These are phyloP conservation scores for Tetrax tetrax DNA, from an alignment of 2,113 vertebrate genomes.

Conservation along the genomic window DNA sequence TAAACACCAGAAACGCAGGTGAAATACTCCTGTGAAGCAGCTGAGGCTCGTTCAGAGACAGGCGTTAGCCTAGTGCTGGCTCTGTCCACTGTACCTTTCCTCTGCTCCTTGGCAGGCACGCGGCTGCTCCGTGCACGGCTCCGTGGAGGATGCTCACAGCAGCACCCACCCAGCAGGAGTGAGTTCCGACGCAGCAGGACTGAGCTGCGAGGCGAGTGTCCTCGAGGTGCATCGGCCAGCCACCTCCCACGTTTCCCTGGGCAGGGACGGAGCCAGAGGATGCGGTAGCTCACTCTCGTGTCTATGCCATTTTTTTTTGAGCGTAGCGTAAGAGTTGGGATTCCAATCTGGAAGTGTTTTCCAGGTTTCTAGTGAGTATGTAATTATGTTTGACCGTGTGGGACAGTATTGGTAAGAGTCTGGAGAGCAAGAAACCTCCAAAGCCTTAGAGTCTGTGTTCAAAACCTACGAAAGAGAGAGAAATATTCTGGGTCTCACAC, in stretches of 20 bases:
- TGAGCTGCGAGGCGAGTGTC: neutral
- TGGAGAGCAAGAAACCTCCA: neutral
- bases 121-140: neutral
- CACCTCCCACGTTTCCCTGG: neutral
- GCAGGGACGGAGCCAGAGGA: neutral
- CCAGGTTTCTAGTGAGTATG: neutral
- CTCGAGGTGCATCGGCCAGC: neutral
- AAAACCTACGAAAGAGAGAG: neutral
- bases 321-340: accelerated
- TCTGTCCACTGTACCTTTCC: neutral
- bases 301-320: neutral
- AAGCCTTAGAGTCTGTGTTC: neutral
- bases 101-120: neutral
- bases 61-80: neutral
- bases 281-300: neutral
- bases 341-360: neutral
- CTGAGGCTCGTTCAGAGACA: neutral
- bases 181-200: neutral
- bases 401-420: neutral
- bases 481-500: neutral
- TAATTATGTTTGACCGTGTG: neutral
- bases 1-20: neutral
- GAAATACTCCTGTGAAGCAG: neutral
- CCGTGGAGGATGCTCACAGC: neutral
- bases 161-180: neutral